Evolutionary conservation across 2,888 invertebrate species (phyloP).

Genomic region (Petrophora chlorosata): DNA sequence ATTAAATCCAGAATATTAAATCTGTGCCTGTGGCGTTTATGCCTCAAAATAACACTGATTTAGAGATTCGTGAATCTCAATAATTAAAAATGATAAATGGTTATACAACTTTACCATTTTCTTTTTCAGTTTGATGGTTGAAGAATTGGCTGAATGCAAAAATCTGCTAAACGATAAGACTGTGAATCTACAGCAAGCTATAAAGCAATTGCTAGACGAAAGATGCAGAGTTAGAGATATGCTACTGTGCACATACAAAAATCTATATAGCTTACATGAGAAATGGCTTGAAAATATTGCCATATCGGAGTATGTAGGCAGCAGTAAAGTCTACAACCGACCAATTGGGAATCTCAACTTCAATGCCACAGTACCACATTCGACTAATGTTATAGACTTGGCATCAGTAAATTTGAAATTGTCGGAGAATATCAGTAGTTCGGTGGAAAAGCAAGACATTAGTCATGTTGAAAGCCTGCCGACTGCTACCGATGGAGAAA

Average conservation of each 20-base stretch:
- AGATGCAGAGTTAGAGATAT: conserved; percentile 85
- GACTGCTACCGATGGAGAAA: conserved; percentile 82
- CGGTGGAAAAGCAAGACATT: conserved; percentile 73
- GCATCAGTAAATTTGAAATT: conserved; percentile 85
- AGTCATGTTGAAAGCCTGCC: conserved; percentile 63
- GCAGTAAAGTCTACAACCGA: conserved; percentile 62
- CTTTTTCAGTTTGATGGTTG: conserved; percentile 92
- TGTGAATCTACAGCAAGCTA: conserved; percentile 87
- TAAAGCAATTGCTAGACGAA: conserved; percentile 88
- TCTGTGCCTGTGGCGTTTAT: too few species aligned
- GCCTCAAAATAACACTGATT: background rate
- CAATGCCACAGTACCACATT: conserved; percentile 73
- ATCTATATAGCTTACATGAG: conserved; percentile 77
- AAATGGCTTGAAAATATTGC: conserved; percentile 75
- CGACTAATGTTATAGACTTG: conserved; percentile 86
- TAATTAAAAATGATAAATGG: background rate
- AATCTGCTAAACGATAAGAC: conserved; percentile 89
- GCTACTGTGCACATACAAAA: conserved; percentile 86
- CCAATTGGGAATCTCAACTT: conserved; percentile 81
- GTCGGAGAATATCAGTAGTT: conserved; percentile 83
- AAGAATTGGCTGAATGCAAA: conserved; percentile 95
- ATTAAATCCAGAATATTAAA: too few species aligned
- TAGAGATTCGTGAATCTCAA: background rate
- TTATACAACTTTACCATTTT: conserved; percentile 2
- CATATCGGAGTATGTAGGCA: conserved; percentile 69